Base-by-base conservation (phyloP, 2,113 vertebrate genomes). In the Notarius lentiginosus region DNA sequence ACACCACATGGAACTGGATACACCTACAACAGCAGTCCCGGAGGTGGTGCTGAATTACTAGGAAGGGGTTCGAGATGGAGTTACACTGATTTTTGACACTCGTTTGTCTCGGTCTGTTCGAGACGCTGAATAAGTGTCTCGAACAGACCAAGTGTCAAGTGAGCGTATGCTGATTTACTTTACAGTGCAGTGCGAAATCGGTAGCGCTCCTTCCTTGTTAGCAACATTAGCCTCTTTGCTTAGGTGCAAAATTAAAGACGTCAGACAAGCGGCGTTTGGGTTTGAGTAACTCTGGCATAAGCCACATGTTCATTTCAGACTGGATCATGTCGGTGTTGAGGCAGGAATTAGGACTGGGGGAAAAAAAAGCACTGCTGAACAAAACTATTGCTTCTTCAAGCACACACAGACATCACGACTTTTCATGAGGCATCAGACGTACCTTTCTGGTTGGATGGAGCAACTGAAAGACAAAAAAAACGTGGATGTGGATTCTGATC, bases 401-500 rank as follows among this genome's bases (percentile, higher is more conserved):
- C 66, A 85, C 5, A 84, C 55, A 84, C 41, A 77, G 3, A 24
- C 27, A 79, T 8, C 41, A 24, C 65, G 77, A 86, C 55, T 79
- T 73, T n/a, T 72, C 72, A 77, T 65, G 58, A 83, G 47, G 70
- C 30, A 56, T 60, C 58, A 47, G 51, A 91, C 94, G 91, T 94
- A 95, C 94, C 94, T 95, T 92, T 93, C 88, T 90, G 95, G 91
- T 84, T 93, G 90, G 91, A 89, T 47, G 93, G 92, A 68, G 91
- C 82, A 92, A 94, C 95, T 95, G 94, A 90, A 95, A 95, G 94
- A 94, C n/a, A 92, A 95, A 90, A 70, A 94, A 90, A 83, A 41
- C 4, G 41, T 41, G 47, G 66, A 17, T 24, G 27, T 82, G 79
- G 58, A 55, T 65, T 87, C 70, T 34, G 83, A 65, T 65, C 75